Evolutionary conservation across 2,113 vertebrate species (phyloP).

Genomic region (Bungarus multicinctus): DNA sequence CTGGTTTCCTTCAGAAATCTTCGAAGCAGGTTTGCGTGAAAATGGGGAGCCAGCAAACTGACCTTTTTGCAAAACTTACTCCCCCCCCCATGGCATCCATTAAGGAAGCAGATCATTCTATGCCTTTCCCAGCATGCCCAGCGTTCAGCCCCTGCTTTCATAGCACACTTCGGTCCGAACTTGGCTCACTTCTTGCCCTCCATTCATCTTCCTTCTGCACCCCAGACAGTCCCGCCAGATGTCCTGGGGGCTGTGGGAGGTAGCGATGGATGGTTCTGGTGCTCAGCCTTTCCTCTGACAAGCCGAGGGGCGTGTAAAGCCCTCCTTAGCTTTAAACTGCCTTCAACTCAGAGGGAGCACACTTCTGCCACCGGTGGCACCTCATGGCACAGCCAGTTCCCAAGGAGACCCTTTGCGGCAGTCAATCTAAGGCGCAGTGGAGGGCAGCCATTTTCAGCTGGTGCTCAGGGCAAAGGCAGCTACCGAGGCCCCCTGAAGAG

Average conservation of each 20-base stretch:
- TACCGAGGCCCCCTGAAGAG: neutral
- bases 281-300: neutral
- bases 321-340: neutral
- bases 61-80: neutral
- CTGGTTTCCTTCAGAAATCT: neutral
- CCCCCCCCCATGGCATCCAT: too few relatives aligned
- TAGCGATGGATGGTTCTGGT: neutral
- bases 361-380: neutral
- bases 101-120: neutral
- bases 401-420: neutral
- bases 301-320: neutral
- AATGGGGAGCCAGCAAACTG: neutral
- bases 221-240: neutral
- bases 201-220: neutral
- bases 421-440: fast-evolving
- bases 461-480: neutral
- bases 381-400: neutral
- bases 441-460: neutral
- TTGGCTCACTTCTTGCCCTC: neutral
- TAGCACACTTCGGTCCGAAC: neutral
- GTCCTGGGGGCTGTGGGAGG: neutral
- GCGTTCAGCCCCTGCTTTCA: neutral
- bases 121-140: neutral
- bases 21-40: neutral
- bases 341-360: neutral